Base-by-base conservation (phyloP, 2,888 invertebrate species). In the Arenicola marina region DNA sequence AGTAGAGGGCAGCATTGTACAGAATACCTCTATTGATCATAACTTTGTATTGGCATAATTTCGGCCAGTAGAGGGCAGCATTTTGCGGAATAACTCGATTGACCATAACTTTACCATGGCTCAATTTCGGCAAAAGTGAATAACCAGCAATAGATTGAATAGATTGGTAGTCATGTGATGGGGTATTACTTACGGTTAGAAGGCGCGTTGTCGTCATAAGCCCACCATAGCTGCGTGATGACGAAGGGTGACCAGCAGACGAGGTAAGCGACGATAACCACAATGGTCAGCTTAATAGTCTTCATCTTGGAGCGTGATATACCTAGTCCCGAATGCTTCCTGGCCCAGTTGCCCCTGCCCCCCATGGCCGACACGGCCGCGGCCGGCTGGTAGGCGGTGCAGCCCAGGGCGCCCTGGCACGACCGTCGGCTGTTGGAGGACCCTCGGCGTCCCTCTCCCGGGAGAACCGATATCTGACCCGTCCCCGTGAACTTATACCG, bases 241-340 rank as follows among this genome's bases (percentile, higher is more conserved):
- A 89, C 88, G 76, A 88, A 90, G 1, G 90, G 90, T 54, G 87
- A 86, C 73, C 89, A 89, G 71, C 90, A 89, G 53, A 88, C 81
- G 45, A 89, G 87, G 79, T 90, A 90, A 76, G 89, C 88, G 32
- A 87, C 71, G 21, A 86, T 83, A 15, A 86, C 85, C 0, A 83
- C 81, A 34, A 84, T 73, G 2, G 86, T 86, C 61, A 86, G 72
- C 61, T 85, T 84, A 4, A 86, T 79, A 2, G 86, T 85, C 69
- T 84, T 85, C 24, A 85, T 78, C 62, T 83, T 84, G 11, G 84
- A 80, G 53, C 77, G 75, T n/a, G 82, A 81, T 45, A 81, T 86
- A 15, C 76, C 75, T 21, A 68, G 57, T 43, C 84, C 75, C 64
- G 1, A 70, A 71, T 29, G 31, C 7, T 11, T 24, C 11, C 29